Conservation (phyloP, 1,140 invertebrate species). For the Aphis craccivora region DNA sequence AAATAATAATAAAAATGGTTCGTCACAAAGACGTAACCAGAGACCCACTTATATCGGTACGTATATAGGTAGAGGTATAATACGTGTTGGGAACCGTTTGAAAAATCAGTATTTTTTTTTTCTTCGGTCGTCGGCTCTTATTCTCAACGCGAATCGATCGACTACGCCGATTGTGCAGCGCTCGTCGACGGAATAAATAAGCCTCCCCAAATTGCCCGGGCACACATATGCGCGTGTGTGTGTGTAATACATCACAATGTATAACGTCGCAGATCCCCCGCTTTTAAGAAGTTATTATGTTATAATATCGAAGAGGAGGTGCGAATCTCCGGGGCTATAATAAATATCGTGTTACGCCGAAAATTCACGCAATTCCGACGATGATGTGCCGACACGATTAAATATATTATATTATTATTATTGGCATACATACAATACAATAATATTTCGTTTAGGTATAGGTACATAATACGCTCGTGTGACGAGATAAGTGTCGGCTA, state of each 20-base stretch:
- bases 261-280: constrained; percentile 24
- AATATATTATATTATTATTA: neutral
- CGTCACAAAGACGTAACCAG: constrained; percentile 50
- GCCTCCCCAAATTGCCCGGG: constrained; percentile 30
- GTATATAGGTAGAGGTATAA: neutral
- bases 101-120: constrained; percentile 38
- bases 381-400: neutral
- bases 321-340: neutral
- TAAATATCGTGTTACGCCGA: constrained; percentile 31
- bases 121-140: neutral
- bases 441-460: neutral
- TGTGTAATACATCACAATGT: neutral
- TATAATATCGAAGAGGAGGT: constrained; percentile 26
- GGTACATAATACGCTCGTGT: neutral
- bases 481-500: constrained; percentile 1
- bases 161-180: constrained; percentile 25
- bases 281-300: constrained; percentile 29
- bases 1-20: constrained; percentile 23
- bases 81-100: constrained; percentile 42
- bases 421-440: neutral
- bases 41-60: constrained; percentile 37
- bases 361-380: constrained; percentile 1
- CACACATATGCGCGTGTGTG: neutral
- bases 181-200: constrained; percentile 42
- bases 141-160: constrained; percentile 47